Percentiles rank a stretch among this genome's conserved stretches.
Evolutionary conservation across 2,797 vertebrate genomes (phyloP).

Genomic region (Aeoliscus strigatus): DNA sequence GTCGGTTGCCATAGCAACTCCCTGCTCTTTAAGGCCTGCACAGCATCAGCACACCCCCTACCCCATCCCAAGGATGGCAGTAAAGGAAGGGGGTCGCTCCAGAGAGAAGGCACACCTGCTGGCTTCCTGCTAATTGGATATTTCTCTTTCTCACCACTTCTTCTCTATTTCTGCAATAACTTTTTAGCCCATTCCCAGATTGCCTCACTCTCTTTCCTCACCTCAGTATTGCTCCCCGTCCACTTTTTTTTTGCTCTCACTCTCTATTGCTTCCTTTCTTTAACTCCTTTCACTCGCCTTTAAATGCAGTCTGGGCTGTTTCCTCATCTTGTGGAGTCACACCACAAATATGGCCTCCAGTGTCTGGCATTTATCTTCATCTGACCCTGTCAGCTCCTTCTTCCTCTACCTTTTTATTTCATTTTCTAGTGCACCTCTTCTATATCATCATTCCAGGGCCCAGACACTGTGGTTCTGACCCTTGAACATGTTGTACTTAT

Average conservation of each 20-base stretch:
- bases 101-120: constrained; percentile 76
- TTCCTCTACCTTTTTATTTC: constrained; percentile 39
- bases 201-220: constrained; percentile 24
- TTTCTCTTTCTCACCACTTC: constrained; percentile 70
- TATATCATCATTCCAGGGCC: constrained; percentile 19
- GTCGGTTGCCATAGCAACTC: constrained; percentile 87
- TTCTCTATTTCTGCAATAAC: constrained; percentile 54
- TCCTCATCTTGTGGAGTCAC: constrained; percentile 18
- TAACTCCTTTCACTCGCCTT: too few relatives aligned
- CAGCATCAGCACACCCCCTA: constrained; percentile 56
- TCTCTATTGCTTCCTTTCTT: constrained; percentile 8
- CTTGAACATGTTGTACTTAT: constrained; percentile 32
- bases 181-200: constrained; percentile 50
- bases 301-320: too few relatives aligned
- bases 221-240: constrained; percentile 11
- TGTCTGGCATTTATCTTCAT: constrained; percentile 55
- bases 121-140: constrained; percentile 79
- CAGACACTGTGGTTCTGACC: constrained; percentile 26
- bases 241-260: constrained; percentile 16
- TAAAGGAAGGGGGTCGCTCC: constrained; percentile 33
- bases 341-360: constrained; percentile 40
- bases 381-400: constrained; percentile 48
- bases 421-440: constrained; percentile 33
- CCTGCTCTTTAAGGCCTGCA: constrained; percentile 76
- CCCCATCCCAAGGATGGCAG: constrained; percentile 50